phyloP scores from a whole-genome alignment of 2,797 vertebrate genomes.

The Cercopithecus hamlyni region DNA sequence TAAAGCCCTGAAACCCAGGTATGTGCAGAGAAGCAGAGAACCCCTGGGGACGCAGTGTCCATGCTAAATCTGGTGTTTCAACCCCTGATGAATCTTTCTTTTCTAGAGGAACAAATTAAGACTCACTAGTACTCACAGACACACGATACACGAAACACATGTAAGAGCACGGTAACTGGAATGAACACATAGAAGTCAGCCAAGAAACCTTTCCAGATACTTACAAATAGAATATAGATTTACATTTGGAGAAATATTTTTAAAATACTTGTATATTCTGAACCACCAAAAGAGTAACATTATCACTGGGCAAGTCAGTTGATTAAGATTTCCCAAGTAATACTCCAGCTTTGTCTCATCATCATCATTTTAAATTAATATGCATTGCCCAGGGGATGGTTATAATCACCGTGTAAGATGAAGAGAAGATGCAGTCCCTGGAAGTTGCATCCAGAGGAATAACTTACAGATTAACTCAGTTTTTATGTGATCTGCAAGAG shows the following conservation, averaged over 20 bases:
- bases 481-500: neutral
- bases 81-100: accelerated
- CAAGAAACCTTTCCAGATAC: neutral
- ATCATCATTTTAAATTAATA: accelerated
- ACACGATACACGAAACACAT: accelerated
- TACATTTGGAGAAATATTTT: neutral
- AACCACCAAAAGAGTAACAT: neutral
- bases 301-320: neutral
- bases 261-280: neutral
- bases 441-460: neutral
- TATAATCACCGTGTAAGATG: accelerated
- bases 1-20: neutral
- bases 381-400: accelerated
- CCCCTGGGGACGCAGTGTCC: accelerated
- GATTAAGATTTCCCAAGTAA: neutral
- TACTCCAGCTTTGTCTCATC: neutral
- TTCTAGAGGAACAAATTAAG: neutral
- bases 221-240: neutral
- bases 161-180: too few species aligned
- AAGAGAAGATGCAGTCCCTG: neutral
- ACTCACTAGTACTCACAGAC: neutral
- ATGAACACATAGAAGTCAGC: neutral
- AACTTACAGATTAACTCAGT: neutral
- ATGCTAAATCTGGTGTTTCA: accelerated
- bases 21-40: neutral